These are phyloP conservation scores for Drosophila borborema DNA, from an alignment of 2,888 invertebrate species.

Conservation along the genomic window DNA sequence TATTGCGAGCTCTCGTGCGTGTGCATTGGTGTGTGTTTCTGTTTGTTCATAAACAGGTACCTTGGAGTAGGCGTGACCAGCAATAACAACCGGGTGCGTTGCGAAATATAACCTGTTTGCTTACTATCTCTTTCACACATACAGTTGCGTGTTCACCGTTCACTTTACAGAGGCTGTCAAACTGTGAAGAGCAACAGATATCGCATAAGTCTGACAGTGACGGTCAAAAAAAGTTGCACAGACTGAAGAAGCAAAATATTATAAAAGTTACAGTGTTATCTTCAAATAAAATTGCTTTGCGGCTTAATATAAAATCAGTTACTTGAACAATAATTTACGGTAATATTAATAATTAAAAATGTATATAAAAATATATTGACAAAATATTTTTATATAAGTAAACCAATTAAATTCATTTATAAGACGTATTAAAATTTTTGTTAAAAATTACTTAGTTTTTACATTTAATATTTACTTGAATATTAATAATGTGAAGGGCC, in stretches of 20 bases:
- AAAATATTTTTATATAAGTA: background rate
- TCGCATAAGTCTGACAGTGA: constrained; percentile 27
- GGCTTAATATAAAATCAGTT: background rate
- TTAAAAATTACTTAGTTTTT: background rate
- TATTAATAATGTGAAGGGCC: background rate
- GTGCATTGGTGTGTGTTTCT: constrained; percentile 11
- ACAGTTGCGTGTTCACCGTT: constrained; percentile 13
- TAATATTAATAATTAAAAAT: background rate
- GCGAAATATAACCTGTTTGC: constrained; percentile 74
- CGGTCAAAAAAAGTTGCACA: constrained; percentile 7
- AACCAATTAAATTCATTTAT: background rate
- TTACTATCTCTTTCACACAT: constrained; percentile 50
- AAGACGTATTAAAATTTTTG: too few relatives aligned
- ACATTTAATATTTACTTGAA: background rate
- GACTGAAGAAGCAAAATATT: background rate
- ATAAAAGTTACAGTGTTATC: background rate
- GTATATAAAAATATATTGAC: background rate
- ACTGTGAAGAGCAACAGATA: constrained; percentile 57
- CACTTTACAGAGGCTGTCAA: constrained; percentile 37
- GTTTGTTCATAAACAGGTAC: constrained; percentile 59
- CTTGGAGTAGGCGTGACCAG: constrained; percentile 67
- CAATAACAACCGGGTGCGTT: constrained; percentile 29
- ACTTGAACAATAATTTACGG: background rate
- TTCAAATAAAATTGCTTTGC: background rate
- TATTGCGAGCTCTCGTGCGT: constrained; percentile 34